These are phyloP conservation scores for Brachionichthys hirsutus DNA, from an alignment of 2,113 vertebrate genomes.

Conservation along the genomic window DNA sequence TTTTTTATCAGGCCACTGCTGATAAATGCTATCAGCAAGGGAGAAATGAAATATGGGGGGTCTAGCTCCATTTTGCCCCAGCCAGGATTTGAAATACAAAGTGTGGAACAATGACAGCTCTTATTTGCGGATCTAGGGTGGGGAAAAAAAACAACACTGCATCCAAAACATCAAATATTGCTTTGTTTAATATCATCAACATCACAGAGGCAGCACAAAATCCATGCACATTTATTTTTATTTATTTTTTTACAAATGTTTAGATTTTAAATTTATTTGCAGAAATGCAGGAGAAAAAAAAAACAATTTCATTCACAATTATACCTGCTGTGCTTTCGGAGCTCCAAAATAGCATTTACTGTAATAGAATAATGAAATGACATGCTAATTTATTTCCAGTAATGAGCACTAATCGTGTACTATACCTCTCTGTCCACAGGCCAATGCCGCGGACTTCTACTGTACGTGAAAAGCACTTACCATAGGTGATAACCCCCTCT, in stretches of 20 bases:
- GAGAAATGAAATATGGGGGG: constrained; percentile 92
- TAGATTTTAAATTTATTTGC: constrained; percentile 33
- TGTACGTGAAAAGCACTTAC: constrained; percentile 70
- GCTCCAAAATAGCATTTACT: constrained; percentile 64
- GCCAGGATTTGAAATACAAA: constrained; percentile 39
- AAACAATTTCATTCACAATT: constrained; percentile 45
- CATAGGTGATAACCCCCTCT: constrained; percentile 72
- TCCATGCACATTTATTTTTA: no score
- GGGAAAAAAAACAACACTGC: background rate
- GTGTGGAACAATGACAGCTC: constrained; percentile 70
- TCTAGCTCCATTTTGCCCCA: constrained; percentile 81
- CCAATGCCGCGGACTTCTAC: constrained; percentile 55
- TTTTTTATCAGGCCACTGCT: constrained; percentile 95
- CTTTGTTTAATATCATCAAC: no score
- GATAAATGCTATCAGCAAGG: constrained; percentile 98
- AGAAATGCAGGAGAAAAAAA: constrained; percentile 40
- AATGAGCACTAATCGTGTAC: constrained; percentile 64
- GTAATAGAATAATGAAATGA: constrained; percentile 66
- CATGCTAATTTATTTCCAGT: constrained; percentile 68
- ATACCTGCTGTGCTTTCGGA: constrained; percentile 40
- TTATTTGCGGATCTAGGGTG: constrained; percentile 46
- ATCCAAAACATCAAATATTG: no score
- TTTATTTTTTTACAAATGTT: constrained; percentile 23
- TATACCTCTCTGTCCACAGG: constrained; percentile 59
- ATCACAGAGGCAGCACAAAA: background rate